phyloP scores from a whole-genome alignment of 2,888 invertebrate species.

The Perithous albicinctus region DNA sequence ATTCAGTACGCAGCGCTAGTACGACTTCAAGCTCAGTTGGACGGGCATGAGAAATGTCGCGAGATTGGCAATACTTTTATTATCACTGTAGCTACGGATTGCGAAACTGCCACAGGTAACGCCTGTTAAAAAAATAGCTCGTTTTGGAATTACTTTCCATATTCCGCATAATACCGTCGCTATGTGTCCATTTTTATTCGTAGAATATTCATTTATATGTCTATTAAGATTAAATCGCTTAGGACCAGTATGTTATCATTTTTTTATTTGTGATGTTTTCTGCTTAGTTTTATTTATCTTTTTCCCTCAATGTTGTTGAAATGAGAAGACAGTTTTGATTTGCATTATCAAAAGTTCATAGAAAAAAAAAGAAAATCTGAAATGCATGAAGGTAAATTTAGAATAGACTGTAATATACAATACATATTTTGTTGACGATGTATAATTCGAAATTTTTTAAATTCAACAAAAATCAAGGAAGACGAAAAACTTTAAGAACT shows the following conservation, averaged over 20 bases:
- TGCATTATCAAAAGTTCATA: background rate
- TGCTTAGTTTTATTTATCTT: background rate
- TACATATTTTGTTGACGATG: too few relatives aligned
- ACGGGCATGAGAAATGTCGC: conserved; percentile 11
- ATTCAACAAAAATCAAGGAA: too few relatives aligned
- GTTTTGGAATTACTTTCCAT: background rate
- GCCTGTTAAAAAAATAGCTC: background rate
- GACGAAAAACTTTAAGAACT: too few relatives aligned
- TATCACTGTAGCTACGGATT: conserved; percentile 17
- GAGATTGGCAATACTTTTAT: conserved; percentile 51
- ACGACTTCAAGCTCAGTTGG: conserved; percentile 2
- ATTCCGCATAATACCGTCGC: background rate
- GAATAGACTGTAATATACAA: too few relatives aligned
- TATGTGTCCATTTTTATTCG: background rate
- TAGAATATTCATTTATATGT: background rate
- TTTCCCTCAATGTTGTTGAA: background rate
- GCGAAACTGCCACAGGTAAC: background rate
- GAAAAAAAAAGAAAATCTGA: too few relatives aligned
- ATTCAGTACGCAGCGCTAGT: conserved; percentile 31
- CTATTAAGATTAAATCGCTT: background rate
- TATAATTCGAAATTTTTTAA: too few relatives aligned
- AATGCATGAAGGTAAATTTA: too few relatives aligned
- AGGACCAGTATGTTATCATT: background rate
- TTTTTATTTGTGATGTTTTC: background rate
- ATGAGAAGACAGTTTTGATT: background rate